Evolutionary conservation across 2,113 vertebrate genomes (phyloP), one percentile per base, ranked within the genome.

Genomic region (Ahaetulla prasina): DNA sequence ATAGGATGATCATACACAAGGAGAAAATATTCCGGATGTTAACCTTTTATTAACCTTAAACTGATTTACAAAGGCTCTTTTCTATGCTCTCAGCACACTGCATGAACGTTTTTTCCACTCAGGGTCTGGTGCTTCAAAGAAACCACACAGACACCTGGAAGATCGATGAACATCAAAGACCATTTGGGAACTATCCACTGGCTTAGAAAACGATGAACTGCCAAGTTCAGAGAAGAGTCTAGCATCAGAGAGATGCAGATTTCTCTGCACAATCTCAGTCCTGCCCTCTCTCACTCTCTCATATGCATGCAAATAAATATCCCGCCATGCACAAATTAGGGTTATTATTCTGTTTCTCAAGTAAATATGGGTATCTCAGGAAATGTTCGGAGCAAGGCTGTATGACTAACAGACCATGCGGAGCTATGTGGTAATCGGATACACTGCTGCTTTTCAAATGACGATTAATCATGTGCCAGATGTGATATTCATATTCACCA

Each of bases 141-240:
- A 93, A 87, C 49, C 55, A 89, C 80, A 50, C 49, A 92, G 85
- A 93, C 85, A 94, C 25, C 91, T 94, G 90, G 92, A 92, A 90
- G 93, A 9, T 35, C 43, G 63, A 47, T 68, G 91, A 3, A 10
- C 55, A 92, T 16, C 84, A 92, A 89, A 95, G 92, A 50, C 57
- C 39, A 52, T 39, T 89, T 50, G 88, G 89, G 94, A 96, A 35
- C 20, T 85, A 52, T 74, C 74, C 90, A 91, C n/a, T 90, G 60
- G 86, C 84, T 95, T 47, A 22, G 23, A 16, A 92, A 91, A 93
- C 91, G 60, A 93, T 68, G 92, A 93, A 94, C 49, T 89, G 27
- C 74, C 49, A n/a, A 7, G 91, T 93, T 52, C 68, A 88, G 90
- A 20, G 14, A 91, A 91, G 54, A 94, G 87, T 84, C 85, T 4